Evolutionary conservation across 2,113 vertebrate genomes (phyloP), one percentile per base, ranked within the genome.

Genomic region (Thryonomys swinderianus): DNA sequence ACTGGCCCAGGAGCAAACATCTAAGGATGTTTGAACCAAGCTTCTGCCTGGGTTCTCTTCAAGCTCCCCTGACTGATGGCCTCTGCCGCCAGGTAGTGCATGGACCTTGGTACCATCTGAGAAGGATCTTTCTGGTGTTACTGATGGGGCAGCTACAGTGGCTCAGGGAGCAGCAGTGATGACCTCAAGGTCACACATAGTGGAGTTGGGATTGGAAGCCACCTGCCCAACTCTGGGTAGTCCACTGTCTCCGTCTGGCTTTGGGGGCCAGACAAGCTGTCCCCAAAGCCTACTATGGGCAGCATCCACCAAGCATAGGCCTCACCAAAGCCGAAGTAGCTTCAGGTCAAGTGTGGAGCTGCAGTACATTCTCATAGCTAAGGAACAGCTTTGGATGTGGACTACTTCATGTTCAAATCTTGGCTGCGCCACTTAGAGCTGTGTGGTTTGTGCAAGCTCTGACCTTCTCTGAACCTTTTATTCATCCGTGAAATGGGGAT

Each of bases 231-330:
- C 40, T 62, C 57, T 2, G 16, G 23, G 4, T 25, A 21, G 21
- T 13, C 23, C 2, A 4, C 3, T 51, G 8, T 69, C 18, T 88
- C 21, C n/a, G 5, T 40, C 30, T n/a, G 16, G 40, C 37, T 21
- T 23, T 48, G 21, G 42, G 64, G 61, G 40, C 62, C 71, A 37
- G 20, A 25, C 18, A 18, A 53, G 42, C 10, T 82, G 11, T 4
- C 20, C 16, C 30, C 5, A 0, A 73, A 30, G 34, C 37, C 11
- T 25, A 4, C 8, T 1, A 5, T 30, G 3, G 37, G 16, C 45
- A 34, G 20, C 0, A 7, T 12, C 32, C 64, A n/a, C 66, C 40
- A 16, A 37, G 11, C 0, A 34, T 27, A 42, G 17, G 9, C 7
- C 7, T 67, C 17, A 42, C 1, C 45, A 17, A 48, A 25, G 10